Evolutionary conservation across 1,140 invertebrate species (phyloP).

Genomic region (Achroia grisella): DNA sequence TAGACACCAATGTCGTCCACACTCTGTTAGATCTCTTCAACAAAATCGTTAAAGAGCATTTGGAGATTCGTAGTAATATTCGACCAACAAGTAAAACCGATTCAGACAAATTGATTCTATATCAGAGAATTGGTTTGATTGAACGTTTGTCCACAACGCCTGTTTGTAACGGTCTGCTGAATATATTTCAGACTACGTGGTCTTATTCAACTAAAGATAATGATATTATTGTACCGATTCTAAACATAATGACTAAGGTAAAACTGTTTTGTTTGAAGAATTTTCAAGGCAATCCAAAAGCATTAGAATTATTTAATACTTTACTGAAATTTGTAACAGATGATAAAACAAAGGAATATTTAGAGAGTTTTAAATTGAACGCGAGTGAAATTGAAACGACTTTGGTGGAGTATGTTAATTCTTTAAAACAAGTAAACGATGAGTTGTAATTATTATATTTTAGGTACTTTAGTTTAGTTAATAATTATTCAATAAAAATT

Average conservation of each 20-base stretch:
- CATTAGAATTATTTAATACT: constrained; percentile 19
- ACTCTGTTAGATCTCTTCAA: constrained; percentile 45
- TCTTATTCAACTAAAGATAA: constrained; percentile 16
- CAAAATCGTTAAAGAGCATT: constrained; percentile 46
- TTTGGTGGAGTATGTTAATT: constrained; percentile 21
- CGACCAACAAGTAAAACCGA: constrained; percentile 20
- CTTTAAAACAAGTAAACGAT: constrained; percentile 20
- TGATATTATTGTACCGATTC: constrained; percentile 20
- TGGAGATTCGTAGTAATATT: constrained; percentile 21
- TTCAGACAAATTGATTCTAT: constrained; percentile 25
- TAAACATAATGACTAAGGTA: constrained; percentile 36
- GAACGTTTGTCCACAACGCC: constrained; percentile 37
- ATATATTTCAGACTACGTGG: constrained; percentile 33
- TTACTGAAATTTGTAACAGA: constrained; percentile 24
- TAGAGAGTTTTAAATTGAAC: constrained; percentile 18
- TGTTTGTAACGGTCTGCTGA: constrained; percentile 44
- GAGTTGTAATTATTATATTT: constrained; percentile 16
- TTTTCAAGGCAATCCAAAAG: constrained; percentile 26
- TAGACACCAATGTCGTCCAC: constrained; percentile 26
- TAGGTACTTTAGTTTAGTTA: too few relatives aligned
- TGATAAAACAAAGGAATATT: constrained; percentile 10
- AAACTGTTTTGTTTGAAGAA: constrained; percentile 38
- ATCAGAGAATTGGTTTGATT: constrained; percentile 45
- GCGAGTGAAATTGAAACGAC: constrained; percentile 18
- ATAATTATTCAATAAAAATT: too few relatives aligned